Base-by-base conservation (phyloP, 1,140 invertebrate species). In the Bombus balteatus region DNA sequence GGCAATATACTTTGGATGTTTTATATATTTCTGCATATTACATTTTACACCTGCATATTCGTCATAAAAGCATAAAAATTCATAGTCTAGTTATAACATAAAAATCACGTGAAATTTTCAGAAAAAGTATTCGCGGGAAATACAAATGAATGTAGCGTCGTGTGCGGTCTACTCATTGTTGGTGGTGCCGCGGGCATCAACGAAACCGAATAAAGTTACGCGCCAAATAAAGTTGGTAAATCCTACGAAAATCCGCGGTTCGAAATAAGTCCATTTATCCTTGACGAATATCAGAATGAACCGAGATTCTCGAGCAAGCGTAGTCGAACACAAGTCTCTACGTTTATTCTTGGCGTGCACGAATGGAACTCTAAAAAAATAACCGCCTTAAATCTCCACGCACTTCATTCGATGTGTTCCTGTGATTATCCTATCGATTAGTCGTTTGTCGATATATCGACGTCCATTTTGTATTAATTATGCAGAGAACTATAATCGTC, bases 241-340 rank as follows among this genome's bases (percentile, higher is more conserved):
- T 53, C 83, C 57, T 68, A 15, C 18, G 32, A 57, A 85, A 85
- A 65, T 37, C 57, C 32, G 68, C 62, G 57, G 77, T 73, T 85
- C 77, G 77, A 85, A 85, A 85, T 85, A 85, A 80, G 76, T 72
- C 65, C 41, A 57, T 53, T 85, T 85, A 85, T 85, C 83, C 83
- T 85, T 85, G 83, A 85, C 76, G 83, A 80, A 85, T 59, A 73
- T 85, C 83, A 85, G 77, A 80, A 85, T 85, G 77, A 85, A 85
- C 68, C 76, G 76, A 84, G 39, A 73, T 34, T 80, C 41, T 79
- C 76, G 76, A 57, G 66, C 53, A 9, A 28, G 39, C 43, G 18
- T 28, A 37, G n/a, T 70, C 65, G 76, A 79, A 84, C 76, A 43
- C 37, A 62, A 68, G 32, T 53, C 43, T 79, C 66, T 25, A 32